Evolutionary conservation across 2,888 invertebrate species (phyloP).

Genomic region (Tetragnatha montana): DNA sequence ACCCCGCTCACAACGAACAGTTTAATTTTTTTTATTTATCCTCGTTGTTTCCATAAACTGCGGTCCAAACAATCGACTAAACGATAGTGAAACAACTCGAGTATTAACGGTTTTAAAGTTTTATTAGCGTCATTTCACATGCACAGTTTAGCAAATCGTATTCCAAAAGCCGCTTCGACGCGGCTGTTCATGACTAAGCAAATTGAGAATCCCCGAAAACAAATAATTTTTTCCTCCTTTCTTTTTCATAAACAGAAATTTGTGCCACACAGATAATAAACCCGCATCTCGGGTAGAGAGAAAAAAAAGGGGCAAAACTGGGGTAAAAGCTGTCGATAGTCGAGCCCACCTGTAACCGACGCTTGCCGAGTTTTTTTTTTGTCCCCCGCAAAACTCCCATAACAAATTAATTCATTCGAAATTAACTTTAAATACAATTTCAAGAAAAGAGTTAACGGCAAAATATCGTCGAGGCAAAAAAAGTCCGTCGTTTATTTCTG

Average conservation of each 20-base stretch:
- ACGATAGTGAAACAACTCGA: neutral
- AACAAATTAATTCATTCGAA: conserved; percentile 67
- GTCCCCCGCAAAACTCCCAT: conserved; percentile 26
- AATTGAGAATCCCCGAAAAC: conserved; percentile 54
- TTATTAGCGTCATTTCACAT: conserved; percentile 6
- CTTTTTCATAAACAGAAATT: conserved; percentile 19
- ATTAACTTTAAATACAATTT: conserved; percentile 71
- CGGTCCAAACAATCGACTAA: neutral
- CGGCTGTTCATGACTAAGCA: conserved; percentile 59
- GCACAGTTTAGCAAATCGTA: conserved; percentile 4
- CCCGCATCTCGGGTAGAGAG: neutral
- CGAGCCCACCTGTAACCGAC: conserved; percentile 52
- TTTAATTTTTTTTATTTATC: neutral
- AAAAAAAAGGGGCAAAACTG: neutral
- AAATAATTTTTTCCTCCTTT: conserved; percentile 1
- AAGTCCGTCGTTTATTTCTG: conserved; percentile 48
- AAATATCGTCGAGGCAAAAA: conserved; percentile 46
- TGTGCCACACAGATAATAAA: conserved; percentile 52
- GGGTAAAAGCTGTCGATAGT: conserved; percentile 60
- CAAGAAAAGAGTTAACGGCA: conserved; percentile 70
- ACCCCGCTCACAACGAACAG: neutral
- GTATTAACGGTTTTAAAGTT: neutral
- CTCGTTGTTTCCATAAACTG: neutral
- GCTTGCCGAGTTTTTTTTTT: conserved; percentile 43
- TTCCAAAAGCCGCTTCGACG: neutral